Base-by-base conservation (phyloP, 2,113 vertebrate species). In the Anser brachyrhynchus region DNA sequence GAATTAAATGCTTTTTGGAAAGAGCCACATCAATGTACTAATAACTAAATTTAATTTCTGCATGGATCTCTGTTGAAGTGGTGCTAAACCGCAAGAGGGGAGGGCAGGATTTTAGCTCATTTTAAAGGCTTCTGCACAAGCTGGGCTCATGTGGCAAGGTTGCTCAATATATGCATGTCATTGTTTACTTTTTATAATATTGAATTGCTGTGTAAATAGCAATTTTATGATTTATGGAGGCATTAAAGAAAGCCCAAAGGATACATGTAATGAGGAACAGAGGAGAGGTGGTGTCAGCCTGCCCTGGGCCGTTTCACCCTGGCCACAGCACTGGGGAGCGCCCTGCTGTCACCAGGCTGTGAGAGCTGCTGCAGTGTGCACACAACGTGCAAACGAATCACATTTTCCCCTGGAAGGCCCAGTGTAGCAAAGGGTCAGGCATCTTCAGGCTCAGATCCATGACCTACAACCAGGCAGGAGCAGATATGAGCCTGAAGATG, bases 321-420 rank as follows among this genome's bases (percentile, higher is more conserved):
- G 13, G 21, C 22, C 73, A 44, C 31, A 55, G 58, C 1, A 1
- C 52, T 84, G 44, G 13, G 31, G 18, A 44, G 35, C 87, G 37
- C n/a, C 65, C 18, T 4, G 0, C 64, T 37, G 35, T 23, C 39
- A 49, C 0, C 0, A 3, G 43, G 35, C 22, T 58, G 39, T 1
- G 0, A 25, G 5, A 37, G 25, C 64, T 25, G 57, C 35, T 72
- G 35, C 8, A 28, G 21, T 12, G 41, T 67, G 29, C 39, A 3
- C 23, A 11, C 75, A 57, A 25, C 37, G 46, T 35, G 79, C 67
- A 85, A 85, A 88, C 10, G 82, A 71, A 78, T 75, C 74, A 80
- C 69, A 66, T 71, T 55, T 70, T 73, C 41, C 59, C 67, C 44
- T 0, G 0, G 54, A 88, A 64, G 20, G 76, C 33, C 14, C 39